Evolutionary conservation across 1,140 invertebrate genomes (phyloP).

Genomic region (Panulirus ornatus): DNA sequence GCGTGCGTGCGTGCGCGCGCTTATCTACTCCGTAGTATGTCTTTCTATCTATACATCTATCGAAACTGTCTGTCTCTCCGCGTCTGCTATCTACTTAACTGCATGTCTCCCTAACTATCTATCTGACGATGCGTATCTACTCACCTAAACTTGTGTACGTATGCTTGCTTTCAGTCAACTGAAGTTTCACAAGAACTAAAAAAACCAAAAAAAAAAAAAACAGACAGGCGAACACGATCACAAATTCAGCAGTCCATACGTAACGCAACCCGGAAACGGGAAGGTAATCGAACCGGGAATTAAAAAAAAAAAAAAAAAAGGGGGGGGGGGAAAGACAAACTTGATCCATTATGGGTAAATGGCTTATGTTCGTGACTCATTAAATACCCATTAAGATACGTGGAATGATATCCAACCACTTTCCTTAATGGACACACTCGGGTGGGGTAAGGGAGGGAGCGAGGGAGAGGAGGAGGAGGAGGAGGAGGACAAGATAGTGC

Average conservation of each 20-base stretch:
- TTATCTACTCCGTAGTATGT: neutral
- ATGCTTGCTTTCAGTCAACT: too few relatives aligned
- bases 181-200: too few relatives aligned
- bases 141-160: too few relatives aligned
- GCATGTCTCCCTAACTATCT: too few relatives aligned
- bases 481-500: neutral
- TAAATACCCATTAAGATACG: constrained; percentile 15
- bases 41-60: neutral
- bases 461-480: too few relatives aligned
- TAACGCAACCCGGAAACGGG: neutral
- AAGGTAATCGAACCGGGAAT: neutral
- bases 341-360: constrained; percentile 20
- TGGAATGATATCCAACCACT: neutral
- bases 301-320: neutral
- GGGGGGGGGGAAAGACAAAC: neutral
- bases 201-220: constrained; percentile 5
- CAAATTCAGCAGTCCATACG: neutral
- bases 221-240: neutral
- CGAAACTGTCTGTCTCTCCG: too few relatives aligned
- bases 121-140: too few relatives aligned
- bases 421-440: constrained; percentile 11
- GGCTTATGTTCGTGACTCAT: constrained; percentile 15
- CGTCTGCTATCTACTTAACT: too few relatives aligned
- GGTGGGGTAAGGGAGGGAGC: too few relatives aligned
- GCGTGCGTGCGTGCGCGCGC: too few relatives aligned